Base-by-base conservation (phyloP, 2,113 vertebrate genomes). In the Anthoscopus minutus region DNA sequence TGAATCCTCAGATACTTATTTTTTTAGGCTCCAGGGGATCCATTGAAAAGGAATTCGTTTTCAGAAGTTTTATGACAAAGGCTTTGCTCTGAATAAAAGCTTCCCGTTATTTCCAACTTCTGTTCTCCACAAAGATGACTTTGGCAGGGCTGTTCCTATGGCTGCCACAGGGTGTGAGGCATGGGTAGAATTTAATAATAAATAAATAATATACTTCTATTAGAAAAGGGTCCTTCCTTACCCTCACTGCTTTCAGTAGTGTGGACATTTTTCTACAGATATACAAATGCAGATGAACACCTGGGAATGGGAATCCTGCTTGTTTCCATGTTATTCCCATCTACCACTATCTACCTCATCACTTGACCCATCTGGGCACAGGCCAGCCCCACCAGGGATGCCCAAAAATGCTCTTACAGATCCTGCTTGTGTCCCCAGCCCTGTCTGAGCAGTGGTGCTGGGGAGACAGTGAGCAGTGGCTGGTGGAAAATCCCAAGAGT, bases 1-100 rank as follows among this genome's bases (percentile, higher is more conserved):
- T 70, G 90, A 96, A 95, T 94, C 94, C 90, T 96, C 76, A 92
- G 93, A 95, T 92, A 94, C 96, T 96, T 96, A 94, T 95, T 86
- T 95, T 94, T 94, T 96, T 83, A 84, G 80, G 86, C 86, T 91
- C 44, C 86, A 48, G 56, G 94, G 80, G 88, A 93, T 85, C 76
- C 79, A 81, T 33, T 92, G 90, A 88, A 86, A 66, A 90, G 71
- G 90, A 96, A 94, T 88, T 66, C 0, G 0, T 90, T 96, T 95
- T 96, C 92, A 96, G 94, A 96, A 88, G 85, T 92, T 96, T 94
- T 90, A 93, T 74, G 90, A 88, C 90, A 86, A 88, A 93, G 88
- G 86, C 83, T 94, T 95, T 86, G 48, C 82, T 78, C 37, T 71
- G n/a, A 56, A 88, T 93, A 90, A 96, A 96, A 94, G 76, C 86